Base-by-base conservation (phyloP, 2,113 vertebrate species). In the Riparia riparia region DNA sequence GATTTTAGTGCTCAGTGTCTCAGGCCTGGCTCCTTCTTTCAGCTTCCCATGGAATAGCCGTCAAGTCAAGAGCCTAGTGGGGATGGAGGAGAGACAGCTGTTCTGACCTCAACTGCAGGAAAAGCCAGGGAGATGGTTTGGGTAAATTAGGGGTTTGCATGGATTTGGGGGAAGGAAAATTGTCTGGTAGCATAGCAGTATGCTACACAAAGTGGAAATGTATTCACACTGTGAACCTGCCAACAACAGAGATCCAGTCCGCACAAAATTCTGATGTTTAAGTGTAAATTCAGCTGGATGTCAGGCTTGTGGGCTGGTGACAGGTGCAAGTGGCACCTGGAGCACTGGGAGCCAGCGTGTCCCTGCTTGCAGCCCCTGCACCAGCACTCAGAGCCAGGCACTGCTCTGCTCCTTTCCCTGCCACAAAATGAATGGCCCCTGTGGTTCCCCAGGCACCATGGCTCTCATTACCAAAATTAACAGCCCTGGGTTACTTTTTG, bases 261-360 rank as follows among this genome's bases (percentile, higher is more conserved):
- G 14, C 18, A 5, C 4, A 54, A 69, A 54, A 28, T 11, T 39
- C 17, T 42, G 14, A 0, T 0, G 1, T 9, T 22, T 13, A 9
- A 54, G 20, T 44, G 29, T 11, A 77, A 37, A 61, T 51, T 18
- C 56, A 56, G 37, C 44, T 34, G 61, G 22, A 6, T 34, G 20
- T 37, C 44, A 24, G 53, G 34, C 61, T 41, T 5, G 2, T 17
- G 57, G 29, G 65, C 4, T 8, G 57, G 13, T 68, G 20, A 17
- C 60, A 31, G 72, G n/a, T 7, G 9, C 69, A 57, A 3, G 42
- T 6, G 69, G 51, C 47, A 63, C 69, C 26, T 7, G 26, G 37
- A 32, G 31, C 64, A 57, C 7, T 16, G 64, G 29, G 47, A 66
- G 13, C 12, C 3, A 2, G 39, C 0, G 1, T 6, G 18, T 7